These are phyloP conservation scores for Patella vulgata DNA, from an alignment of 1,140 invertebrate genomes.

Conservation along the genomic window DNA sequence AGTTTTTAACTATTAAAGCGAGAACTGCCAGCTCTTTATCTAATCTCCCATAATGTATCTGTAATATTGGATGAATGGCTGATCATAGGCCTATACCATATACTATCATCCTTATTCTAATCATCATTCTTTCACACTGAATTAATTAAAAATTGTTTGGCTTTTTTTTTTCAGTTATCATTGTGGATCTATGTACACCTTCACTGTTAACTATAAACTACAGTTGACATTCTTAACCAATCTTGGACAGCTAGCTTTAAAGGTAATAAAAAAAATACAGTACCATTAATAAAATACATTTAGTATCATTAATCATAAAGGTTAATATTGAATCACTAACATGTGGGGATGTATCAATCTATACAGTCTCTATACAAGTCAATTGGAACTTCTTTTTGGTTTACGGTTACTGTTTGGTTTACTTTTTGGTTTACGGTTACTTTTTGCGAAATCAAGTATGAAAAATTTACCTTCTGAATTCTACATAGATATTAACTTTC, in stretches of 20 bases:
- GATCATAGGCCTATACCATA: no score
- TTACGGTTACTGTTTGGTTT: background rate
- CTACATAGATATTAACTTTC: no score
- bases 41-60: no score
- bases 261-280: conserved; percentile 32
- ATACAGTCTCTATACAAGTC: background rate
- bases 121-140: no score
- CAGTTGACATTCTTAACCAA: conserved; percentile 40
- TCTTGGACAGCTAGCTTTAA: conserved; percentile 39
- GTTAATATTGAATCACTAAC: background rate
- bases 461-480: no score
- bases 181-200: conserved; percentile 40
- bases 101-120: no score
- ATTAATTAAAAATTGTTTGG: no score
- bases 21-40: no score
- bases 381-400: background rate
- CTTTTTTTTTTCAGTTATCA: conserved; percentile 37
- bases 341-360: background rate
- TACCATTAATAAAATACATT: background rate
- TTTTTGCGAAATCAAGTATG: no score
- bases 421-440: no score
- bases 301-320: background rate
- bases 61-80: no score
- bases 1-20: no score
- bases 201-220: conserved; percentile 50